Base-by-base conservation (phyloP, 2,797 vertebrate species). In the Myiothlypis coronata region DNA sequence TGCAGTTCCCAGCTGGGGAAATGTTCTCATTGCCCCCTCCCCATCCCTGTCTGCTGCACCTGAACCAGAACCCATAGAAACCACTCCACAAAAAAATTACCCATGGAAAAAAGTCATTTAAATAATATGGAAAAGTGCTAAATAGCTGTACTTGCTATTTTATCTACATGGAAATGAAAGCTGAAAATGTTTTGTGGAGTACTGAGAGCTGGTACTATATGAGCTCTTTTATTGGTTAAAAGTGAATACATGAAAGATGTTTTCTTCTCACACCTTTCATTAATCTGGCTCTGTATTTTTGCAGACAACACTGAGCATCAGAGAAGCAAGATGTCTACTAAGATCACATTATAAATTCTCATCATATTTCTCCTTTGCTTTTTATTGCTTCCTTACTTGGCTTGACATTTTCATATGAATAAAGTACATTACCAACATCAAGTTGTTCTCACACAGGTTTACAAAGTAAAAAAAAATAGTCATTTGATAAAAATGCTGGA, bases 391-490 rank as follows among this genome's bases (percentile, higher is more conserved):
- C 85, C 82, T 89, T 94, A 90, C 32, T 14, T 95, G 50, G 46
- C 59, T 94, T 96, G 94, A 96, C 84, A 89, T 96, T 96, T 98
- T 97, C 87, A 91, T 95, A 78, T 63, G 72, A 95, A 89, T 96
- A 91, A 96, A 97, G 96, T 92, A 93, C 70, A 75, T 53, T 70
- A 61, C 30, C 59, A 81, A 27, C 57, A 91, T 87, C 55, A 67
- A 90, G 65, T 93, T 93, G 81, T 92, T 96, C 52, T 94, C 44
- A 63, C 16, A 43, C 41, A 78, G n/a, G 43, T 93, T 95, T 96
- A 92, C 65, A 92, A 95, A 91, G 49, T 24, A 65, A 64, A 35
- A 35, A 49, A 89, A 90, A 64, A 46, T 94, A 84, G 28, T 64
- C 9, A 85, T 90, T 96, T 55, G 71, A 86, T 95, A 91, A 93